These are phyloP conservation scores for Zeuzera pyrina DNA, from an alignment of 2,888 invertebrate species.

Conservation along the genomic window DNA sequence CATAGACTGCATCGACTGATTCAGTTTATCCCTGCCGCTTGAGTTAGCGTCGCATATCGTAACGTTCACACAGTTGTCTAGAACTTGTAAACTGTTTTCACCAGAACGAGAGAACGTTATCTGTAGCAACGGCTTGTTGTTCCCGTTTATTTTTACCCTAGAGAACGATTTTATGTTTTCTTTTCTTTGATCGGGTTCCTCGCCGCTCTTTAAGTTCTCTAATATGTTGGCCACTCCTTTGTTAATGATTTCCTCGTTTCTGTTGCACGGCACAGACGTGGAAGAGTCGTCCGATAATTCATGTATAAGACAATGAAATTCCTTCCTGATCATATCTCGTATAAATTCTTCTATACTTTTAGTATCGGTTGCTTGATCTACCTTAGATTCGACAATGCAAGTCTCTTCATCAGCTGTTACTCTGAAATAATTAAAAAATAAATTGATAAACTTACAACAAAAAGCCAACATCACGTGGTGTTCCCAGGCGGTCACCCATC, in stretches of 20 bases:
- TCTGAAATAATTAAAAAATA: too few relatives aligned
- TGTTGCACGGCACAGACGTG: slow-evolving; percentile 15
- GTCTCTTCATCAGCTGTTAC: slow-evolving; percentile 17
- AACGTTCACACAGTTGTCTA: slow-evolving; percentile 60
- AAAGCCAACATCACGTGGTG: slow-evolving; percentile 33
- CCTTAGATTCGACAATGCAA: slow-evolving; percentile 25
- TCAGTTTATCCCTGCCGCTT: slow-evolving; percentile 31
- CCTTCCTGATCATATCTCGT: slow-evolving; percentile 50
- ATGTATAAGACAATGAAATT: slow-evolving; percentile 45
- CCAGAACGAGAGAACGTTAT: slow-evolving; percentile 53
- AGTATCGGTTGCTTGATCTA: slow-evolving; percentile 58
- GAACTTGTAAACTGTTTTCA: slow-evolving; percentile 54
- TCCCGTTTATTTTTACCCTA: slow-evolving; percentile 56
- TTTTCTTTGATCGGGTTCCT: slow-evolving; percentile 19
- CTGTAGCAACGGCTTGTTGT: slow-evolving; percentile 56
- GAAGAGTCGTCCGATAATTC: slow-evolving; percentile 42
- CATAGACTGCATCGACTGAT: slow-evolving; percentile 31
- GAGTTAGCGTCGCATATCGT: slow-evolving; percentile 40
- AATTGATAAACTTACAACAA: too few relatives aligned
- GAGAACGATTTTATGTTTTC: slow-evolving; percentile 47
- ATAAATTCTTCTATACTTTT: slow-evolving; percentile 56
- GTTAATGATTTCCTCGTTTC: slow-evolving; percentile 41
- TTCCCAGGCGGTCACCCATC: slow-evolving; percentile 46
- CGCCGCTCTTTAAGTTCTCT: slow-evolving; percentile 34
- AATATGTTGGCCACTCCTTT: slow-evolving; percentile 50